Percentiles rank a stretch among this genome's conserved stretches.
Conservation (phyloP, 53 echinoderm and acorn worm genomes). For the Temnopleurus reevesii region DNA sequence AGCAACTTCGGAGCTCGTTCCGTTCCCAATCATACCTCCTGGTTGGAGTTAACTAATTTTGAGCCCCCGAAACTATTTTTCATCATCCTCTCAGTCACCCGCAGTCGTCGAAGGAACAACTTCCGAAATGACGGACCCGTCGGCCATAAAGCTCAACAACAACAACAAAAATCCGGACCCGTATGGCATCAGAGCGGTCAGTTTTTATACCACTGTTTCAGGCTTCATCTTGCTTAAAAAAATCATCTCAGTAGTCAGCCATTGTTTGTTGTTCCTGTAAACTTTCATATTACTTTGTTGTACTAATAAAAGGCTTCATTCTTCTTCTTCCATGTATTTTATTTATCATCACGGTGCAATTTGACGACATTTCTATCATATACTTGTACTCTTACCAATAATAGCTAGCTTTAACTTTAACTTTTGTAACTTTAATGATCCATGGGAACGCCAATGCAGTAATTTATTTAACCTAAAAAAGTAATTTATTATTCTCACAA, state of each 20-base stretch:
- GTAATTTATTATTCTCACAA: too few relatives aligned
- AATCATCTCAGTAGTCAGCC: background rate
- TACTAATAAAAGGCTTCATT: background rate
- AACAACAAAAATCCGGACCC: slow-evolving; percentile 37
- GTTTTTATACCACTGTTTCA: background rate
- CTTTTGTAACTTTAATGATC: too few relatives aligned
- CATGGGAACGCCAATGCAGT: too few relatives aligned
- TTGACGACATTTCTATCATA: too few relatives aligned
- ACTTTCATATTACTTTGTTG: background rate
- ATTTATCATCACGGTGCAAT: background rate
- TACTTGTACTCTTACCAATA: too few relatives aligned
- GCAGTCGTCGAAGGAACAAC: background rate
- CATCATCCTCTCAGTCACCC: background rate
- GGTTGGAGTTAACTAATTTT: background rate
- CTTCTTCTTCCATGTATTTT: background rate
- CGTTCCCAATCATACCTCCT: background rate
- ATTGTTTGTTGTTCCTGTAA: background rate
- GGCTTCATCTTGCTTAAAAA: background rate
- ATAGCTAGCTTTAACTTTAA: too few relatives aligned
- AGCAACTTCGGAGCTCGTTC: background rate
- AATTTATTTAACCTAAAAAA: too few relatives aligned
- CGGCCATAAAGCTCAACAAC: background rate
- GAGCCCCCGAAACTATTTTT: background rate
- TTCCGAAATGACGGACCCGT: slow-evolving; percentile 28
- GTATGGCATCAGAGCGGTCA: slow-evolving; percentile 62